Evolutionary conservation across 2,113 vertebrate species (phyloP).

Genomic region (Rhipidura dahli): DNA sequence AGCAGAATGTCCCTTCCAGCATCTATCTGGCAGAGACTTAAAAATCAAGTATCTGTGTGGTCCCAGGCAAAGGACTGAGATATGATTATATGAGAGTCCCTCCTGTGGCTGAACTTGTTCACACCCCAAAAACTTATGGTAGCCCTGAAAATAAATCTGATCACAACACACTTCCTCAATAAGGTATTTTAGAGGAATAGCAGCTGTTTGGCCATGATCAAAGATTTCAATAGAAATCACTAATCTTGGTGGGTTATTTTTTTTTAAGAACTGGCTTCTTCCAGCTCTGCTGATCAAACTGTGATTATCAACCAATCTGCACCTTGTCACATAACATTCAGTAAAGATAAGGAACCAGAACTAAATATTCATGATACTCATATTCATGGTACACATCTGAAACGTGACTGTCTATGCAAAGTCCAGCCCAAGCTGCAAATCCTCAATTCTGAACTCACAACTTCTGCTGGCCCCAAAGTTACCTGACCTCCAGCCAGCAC

Average conservation of each 20-base stretch:
- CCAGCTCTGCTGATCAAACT: not conserved
- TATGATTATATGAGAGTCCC: not conserved
- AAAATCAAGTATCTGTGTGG: not conserved
- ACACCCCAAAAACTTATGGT: not conserved
- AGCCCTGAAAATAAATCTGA: not conserved
- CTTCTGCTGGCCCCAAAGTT: not conserved
- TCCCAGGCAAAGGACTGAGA: not conserved
- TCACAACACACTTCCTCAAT: not conserved
- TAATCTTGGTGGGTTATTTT: no score
- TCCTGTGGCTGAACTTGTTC: not conserved
- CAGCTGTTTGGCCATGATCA: not conserved
- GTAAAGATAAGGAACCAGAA: not conserved
- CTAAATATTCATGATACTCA: not conserved
- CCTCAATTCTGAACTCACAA: not conserved
- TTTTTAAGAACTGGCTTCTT: not conserved
- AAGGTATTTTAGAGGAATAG: not conserved
- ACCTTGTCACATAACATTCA: not conserved
- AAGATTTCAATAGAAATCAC: not conserved
- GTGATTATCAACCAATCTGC: not conserved
- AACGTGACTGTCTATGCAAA: not conserved
- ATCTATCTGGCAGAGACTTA: not conserved
- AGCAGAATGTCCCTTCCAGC: not conserved
- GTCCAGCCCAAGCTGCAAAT: not conserved
- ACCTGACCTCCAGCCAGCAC: not conserved
- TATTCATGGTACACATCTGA: not conserved